Conservation (phyloP, 2,888 invertebrate genomes). For the Molanna angustata region DNA sequence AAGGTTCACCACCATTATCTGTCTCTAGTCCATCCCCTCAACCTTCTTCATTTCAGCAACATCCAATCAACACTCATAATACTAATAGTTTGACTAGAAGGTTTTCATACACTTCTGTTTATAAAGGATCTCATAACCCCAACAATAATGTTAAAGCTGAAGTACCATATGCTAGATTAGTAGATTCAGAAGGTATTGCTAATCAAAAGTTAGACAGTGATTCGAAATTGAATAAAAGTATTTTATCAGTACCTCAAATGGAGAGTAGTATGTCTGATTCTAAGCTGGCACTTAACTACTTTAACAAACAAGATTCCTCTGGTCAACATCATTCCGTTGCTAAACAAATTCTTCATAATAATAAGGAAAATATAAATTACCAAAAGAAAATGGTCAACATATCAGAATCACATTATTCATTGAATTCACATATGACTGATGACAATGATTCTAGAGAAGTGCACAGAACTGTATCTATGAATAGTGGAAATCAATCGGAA, state of each 20-base stretch:
- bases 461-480: constrained; percentile 82
- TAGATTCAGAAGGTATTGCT: constrained; percentile 60
- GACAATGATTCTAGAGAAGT: constrained; percentile 64
- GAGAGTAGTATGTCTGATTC: constrained; percentile 87
- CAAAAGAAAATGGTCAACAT: constrained; percentile 53
- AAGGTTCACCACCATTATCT: constrained; percentile 56
- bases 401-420: constrained; percentile 67
- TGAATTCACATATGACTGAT: constrained; percentile 57
- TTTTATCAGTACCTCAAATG: constrained; percentile 56
- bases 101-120: constrained; percentile 51
- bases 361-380: constrained; percentile 41
- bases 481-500: constrained; percentile 88
- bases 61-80: constrained; percentile 32
- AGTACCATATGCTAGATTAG: constrained; percentile 77
- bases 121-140: constrained; percentile 49
- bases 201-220: constrained; percentile 68
- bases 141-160: constrained; percentile 55
- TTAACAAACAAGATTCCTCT: constrained; percentile 52
- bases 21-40: constrained; percentile 49
- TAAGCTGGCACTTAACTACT: constrained; percentile 76
- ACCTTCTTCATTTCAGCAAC: constrained; percentile 47
- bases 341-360: constrained; percentile 44
- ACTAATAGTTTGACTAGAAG: constrained; percentile 48
- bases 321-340: constrained; percentile 23
- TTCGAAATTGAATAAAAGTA: constrained; percentile 62